Base-by-base conservation (phyloP, 2,797 vertebrate genomes). In the Sebastes trivittatus region DNA sequence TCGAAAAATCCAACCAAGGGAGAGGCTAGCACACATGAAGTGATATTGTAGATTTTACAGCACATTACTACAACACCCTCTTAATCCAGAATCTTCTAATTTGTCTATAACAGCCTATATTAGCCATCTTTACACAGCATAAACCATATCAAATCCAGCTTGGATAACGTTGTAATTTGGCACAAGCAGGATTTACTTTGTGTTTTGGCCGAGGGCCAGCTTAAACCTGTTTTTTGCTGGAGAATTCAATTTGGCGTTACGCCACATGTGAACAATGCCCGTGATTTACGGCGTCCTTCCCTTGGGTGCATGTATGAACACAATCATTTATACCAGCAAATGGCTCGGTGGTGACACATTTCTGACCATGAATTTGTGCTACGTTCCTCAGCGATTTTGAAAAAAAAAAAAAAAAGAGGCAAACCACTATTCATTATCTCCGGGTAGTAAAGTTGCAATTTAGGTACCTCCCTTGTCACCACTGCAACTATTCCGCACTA, bases 241-340 rank as follows among this genome's bases (percentile, higher is more conserved):
- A 78, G 72, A 91, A 88, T 91, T 91, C 67, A 82, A 90, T 90
- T 89, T 90, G 90, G 88, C 85, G 29, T 84, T 66, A 86, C 46
- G 70, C 83, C 87, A 81, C 78, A 63, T 79, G 78, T 82, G 78
- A 89, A 79, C 71, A 27, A 68, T 60, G 46, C 60, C 72, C 3
- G 64, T 80, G 79, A 87, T 89, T 91, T 77, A 80, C 64, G 1
- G 10, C 20, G 72, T 86, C 81, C 78, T 74, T 78, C 82, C 78
- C 78, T 68, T 36, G n/a, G 75, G 67, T 11, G n/a, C 72, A 54
- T 77, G 76, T 68, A 80, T 80, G 75, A 81, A 79, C 56, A 78
- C 58, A 49, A 38, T 86, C 58, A 85, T 88, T 93, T 78, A 88
- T 66, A 75, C 69, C 83, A 76, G 80, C n/a, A 79, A 91, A 87